Percentiles rank a stretch among this genome's conserved stretches.
These are phyloP conservation scores for Cataglyphis altisquamis DNA, from an alignment of 2,888 invertebrate species.

Conservation along the genomic window DNA sequence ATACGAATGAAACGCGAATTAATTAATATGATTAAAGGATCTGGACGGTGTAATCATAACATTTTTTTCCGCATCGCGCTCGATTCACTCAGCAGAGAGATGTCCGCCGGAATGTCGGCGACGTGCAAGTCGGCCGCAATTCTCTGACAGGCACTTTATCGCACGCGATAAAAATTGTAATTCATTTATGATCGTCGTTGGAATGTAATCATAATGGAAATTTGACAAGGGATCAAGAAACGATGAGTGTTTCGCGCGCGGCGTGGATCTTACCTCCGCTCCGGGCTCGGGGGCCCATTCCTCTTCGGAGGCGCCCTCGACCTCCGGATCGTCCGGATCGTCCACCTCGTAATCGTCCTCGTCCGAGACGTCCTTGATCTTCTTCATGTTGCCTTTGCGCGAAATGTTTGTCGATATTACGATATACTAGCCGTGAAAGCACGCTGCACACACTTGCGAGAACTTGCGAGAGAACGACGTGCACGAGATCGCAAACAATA, in stretches of 20 bases:
- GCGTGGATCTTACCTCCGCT: conserved; percentile 79
- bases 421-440: conserved; percentile 51
- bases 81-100: neutral
- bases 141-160: neutral
- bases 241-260: neutral
- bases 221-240: neutral
- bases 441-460: conserved; percentile 57
- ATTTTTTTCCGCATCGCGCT: neutral
- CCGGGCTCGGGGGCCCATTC: conserved; percentile 85
- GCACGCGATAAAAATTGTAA: neutral
- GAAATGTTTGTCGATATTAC: conserved; percentile 81
- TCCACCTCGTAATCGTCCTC: conserved; percentile 85
- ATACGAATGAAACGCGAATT: neutral
- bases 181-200: neutral
- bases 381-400: conserved; percentile 84
- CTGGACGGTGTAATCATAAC: neutral
- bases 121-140: no score
- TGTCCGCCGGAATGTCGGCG: neutral
- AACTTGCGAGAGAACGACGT: conserved; percentile 64
- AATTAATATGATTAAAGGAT: neutral
- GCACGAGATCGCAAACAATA: conserved; percentile 81
- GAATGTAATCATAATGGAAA: neutral
- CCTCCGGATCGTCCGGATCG: conserved; percentile 85
- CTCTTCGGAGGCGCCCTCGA: conserved; percentile 85
- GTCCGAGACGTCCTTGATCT: conserved; percentile 85